Evolutionary conservation across 2,888 invertebrate species (phyloP).

Genomic region (Chrysolina americana): DNA sequence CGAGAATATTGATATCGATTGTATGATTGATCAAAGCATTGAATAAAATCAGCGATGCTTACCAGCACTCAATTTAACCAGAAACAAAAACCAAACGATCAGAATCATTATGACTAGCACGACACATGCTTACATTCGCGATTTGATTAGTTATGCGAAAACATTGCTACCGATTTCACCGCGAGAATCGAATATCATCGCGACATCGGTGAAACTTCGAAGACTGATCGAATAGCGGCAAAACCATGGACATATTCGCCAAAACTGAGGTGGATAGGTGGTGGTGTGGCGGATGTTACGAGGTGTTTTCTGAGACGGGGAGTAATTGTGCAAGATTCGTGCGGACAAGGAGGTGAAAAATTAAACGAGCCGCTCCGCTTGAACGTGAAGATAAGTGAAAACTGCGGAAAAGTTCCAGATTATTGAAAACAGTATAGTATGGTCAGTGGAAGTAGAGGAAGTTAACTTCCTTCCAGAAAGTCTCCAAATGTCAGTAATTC

Average conservation of each 20-base stretch:
- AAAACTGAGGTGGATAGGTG: constrained; percentile 3
- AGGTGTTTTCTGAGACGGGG: neutral
- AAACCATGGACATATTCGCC: constrained; percentile 10
- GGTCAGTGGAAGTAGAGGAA: too few species aligned
- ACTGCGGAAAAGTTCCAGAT: too few species aligned
- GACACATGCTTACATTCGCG: constrained; percentile 47
- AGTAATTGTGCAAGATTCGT: neutral
- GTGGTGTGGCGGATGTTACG: constrained; percentile 14
- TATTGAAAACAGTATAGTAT: too few species aligned
- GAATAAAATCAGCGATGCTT: constrained; percentile 18
- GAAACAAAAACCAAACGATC: constrained; percentile 53
- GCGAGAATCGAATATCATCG: neutral
- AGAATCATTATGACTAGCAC: constrained; percentile 54
- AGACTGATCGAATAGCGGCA: constrained; percentile 27
- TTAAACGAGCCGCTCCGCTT: too few species aligned
- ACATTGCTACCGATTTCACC: neutral
- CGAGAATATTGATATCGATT: too few species aligned
- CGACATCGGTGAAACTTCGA: neutral
- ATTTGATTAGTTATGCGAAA: constrained; percentile 5
- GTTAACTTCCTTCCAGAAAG: too few species aligned
- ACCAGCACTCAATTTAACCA: constrained; percentile 54
- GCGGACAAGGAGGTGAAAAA: neutral
- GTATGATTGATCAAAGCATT: too few species aligned
- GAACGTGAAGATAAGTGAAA: too few species aligned
- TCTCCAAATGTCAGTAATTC: too few species aligned